Base-by-base conservation (phyloP, 2,888 invertebrate species). In the Diarsia mendica region DNA sequence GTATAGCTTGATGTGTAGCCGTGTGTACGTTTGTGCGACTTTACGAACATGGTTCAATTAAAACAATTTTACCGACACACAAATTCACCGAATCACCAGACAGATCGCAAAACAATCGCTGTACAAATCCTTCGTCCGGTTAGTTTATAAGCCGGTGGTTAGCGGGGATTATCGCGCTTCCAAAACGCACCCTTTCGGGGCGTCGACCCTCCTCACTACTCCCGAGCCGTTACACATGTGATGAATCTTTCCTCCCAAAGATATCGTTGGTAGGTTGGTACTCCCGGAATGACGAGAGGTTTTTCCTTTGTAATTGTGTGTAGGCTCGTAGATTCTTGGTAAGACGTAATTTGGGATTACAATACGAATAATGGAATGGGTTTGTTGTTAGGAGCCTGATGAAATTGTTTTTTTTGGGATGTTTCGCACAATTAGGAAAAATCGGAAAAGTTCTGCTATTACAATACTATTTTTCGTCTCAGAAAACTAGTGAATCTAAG, bases 101-200 rank as follows among this genome's bases (percentile, higher is more conserved):
- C 78, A 83, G 72, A 69, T 84, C 73, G 67, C 58, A 46, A 76
- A 79, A 85, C 72, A 74, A 79, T 75, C 39, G 73, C 73, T 15
- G 48, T 61, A 80, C 80, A 80, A 80, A 85, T 82, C 79, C 72
- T 70, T 49, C 33, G 55, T 33, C 65, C 39, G 77, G 72, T 72
- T 86, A 84, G 84, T 85, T 87, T 82, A 82, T 85, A 82, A 84
- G 83, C 80, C 79, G 65, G 67, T 83, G 85, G 87, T 88, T 87
- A 88, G 84, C 78, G 74, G 28, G 83, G 87, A 89, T 89, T 89
- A 89, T 87, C 88, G 66, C 84, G 79, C 78, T 82, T 82, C 76
- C 86, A 74, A 81, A 85, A 80, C 82, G 67, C 84, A 89, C 89
- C 89, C 89, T 87, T 89, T 88, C 78, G 76, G 79, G 67, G 48